Conservation (phyloP, 2,888 invertebrate genomes). For the Strigamia maritima region DNA sequence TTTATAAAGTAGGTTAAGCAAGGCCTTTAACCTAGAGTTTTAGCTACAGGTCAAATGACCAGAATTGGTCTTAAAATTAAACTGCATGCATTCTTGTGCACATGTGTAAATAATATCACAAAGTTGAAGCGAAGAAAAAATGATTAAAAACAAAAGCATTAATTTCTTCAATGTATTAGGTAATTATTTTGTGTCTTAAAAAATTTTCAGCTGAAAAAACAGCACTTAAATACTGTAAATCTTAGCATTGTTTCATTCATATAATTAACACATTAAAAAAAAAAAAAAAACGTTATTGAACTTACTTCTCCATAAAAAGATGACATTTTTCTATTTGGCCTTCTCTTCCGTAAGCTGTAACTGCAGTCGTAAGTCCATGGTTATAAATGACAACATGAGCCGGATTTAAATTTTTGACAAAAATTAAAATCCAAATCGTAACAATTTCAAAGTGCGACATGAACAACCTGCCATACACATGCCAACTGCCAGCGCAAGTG, state of each 20-base stretch:
- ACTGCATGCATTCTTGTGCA: background rate
- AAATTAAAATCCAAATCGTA: background rate
- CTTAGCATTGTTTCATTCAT: background rate
- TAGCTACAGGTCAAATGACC: background rate
- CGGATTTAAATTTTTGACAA: background rate
- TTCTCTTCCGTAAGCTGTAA: background rate
- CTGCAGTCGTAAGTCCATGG: background rate
- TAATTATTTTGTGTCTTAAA: no score
- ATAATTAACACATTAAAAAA: background rate
- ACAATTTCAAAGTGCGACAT: background rate
- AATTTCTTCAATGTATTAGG: no score
- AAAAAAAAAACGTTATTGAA: background rate
- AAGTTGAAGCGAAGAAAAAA: no score
- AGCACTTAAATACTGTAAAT: background rate
- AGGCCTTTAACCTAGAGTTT: background rate
- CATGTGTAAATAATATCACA: background rate
- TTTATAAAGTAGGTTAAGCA: background rate
- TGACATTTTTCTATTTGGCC: background rate
- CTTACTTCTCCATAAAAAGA: background rate
- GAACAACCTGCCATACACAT: background rate
- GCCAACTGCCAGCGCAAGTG: background rate
- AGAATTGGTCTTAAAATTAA: background rate
- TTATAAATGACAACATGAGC: conserved; percentile 1
- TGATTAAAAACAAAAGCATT: background rate
- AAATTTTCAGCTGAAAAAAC: no score